phyloP scores from a whole-genome alignment of 2,888 invertebrate species.

The Clanis bilineata region DNA sequence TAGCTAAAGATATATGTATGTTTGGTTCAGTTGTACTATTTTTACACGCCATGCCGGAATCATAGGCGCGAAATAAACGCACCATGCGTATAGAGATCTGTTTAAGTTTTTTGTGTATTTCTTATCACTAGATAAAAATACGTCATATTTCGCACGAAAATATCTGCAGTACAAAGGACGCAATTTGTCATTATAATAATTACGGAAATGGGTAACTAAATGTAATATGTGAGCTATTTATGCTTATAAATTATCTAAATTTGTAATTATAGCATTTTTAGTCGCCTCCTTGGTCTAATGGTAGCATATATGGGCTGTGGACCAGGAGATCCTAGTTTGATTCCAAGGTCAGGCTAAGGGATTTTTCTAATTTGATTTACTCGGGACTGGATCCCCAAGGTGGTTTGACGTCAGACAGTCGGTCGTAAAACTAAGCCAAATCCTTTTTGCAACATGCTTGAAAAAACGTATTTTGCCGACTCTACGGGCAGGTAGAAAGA shows the following conservation, averaged over 20 bases:
- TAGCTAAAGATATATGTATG: constrained; percentile 7
- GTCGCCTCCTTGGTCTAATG: too few species aligned
- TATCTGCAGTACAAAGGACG: background rate
- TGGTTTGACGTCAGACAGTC: too few species aligned
- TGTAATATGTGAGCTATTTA: background rate
- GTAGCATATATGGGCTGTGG: too few species aligned
- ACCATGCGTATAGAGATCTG: background rate
- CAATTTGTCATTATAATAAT: background rate
- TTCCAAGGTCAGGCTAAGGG: too few species aligned
- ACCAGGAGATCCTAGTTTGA: too few species aligned
- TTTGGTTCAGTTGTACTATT: background rate
- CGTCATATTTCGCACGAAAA: background rate
- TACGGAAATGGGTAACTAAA: background rate
- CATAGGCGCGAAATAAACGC: background rate
- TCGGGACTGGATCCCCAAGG: too few species aligned
- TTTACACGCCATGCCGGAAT: background rate
- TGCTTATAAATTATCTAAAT: background rate
- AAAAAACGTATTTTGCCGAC: too few species aligned
- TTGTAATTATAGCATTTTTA: too few species aligned
- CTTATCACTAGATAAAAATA: background rate
- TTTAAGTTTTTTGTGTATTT: background rate
- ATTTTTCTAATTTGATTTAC: too few species aligned
- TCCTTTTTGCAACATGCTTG: too few species aligned
- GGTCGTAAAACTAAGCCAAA: too few species aligned
- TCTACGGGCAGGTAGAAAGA: too few species aligned